These are phyloP conservation scores for Eristalinus sepulchralis DNA, from an alignment of 2,888 invertebrate species.

Conservation along the genomic window DNA sequence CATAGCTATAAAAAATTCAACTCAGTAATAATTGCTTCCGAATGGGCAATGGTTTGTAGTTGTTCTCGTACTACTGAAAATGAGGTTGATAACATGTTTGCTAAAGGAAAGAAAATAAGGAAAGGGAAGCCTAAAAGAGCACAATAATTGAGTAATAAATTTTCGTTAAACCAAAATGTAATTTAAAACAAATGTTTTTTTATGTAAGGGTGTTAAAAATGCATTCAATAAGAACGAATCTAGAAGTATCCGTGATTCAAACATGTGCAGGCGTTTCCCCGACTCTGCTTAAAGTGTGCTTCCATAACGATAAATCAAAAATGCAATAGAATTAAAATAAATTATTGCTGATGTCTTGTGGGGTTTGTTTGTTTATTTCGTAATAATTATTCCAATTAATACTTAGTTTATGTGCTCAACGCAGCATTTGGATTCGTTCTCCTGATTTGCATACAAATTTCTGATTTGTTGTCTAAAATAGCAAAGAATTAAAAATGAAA, in stretches of 20 bases:
- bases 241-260: too few relatives aligned
- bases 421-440: background rate
- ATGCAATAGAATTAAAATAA: too few relatives aligned
- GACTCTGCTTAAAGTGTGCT: too few relatives aligned
- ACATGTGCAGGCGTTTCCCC: too few relatives aligned
- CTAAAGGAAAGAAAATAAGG: background rate
- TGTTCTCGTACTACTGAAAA: background rate
- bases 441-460: conserved; percentile 30
- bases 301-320: too few relatives aligned
- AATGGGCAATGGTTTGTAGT: background rate
- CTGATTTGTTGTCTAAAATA: conserved; percentile 13
- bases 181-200: too few relatives aligned
- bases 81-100: background rate
- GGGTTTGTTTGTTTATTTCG: background rate
- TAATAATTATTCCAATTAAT: background rate
- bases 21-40: background rate
- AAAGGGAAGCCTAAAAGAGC: too few relatives aligned
- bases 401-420: background rate
- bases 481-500: conserved; percentile 13
- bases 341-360: too few relatives aligned
- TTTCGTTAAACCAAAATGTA: background rate
- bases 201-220: too few relatives aligned
- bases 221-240: too few relatives aligned
- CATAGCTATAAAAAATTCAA: background rate
- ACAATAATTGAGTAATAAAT: background rate